A percentile compares a stretch with the other conserved stretches of the same genome.
Conservation (phyloP, 2,797 vertebrate genomes). For the Stomatorhinus walkeri region DNA sequence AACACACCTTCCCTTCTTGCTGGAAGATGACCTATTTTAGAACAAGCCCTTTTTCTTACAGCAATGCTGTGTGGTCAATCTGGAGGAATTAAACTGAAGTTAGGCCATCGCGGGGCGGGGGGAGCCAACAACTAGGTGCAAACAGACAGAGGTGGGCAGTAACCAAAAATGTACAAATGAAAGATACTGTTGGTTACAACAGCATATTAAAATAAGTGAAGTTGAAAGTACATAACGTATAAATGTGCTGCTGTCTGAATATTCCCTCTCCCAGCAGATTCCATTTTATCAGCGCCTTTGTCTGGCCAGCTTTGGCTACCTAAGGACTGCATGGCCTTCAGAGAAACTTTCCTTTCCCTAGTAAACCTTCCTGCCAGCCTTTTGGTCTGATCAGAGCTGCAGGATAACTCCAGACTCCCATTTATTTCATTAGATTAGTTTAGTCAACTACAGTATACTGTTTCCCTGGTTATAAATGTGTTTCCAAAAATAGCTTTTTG, state of each 20-base stretch:
- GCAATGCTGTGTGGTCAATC: background rate
- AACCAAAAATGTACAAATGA: background rate
- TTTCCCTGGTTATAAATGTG: background rate
- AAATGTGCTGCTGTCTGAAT: background rate
- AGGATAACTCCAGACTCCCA: background rate
- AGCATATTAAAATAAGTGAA: background rate
- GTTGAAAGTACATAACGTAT: background rate
- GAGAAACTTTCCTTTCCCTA: background rate
- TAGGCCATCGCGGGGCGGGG: background rate
- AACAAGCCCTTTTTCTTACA: background rate
- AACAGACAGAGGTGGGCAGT: background rate
- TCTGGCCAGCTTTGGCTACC: background rate
- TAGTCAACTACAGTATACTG: background rate
- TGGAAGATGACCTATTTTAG: slow-evolving; percentile 1
- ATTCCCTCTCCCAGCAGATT: background rate
- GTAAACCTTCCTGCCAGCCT: background rate
- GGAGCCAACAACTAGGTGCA: background rate
- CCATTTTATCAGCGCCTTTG: background rate
- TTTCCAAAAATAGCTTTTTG: background rate
- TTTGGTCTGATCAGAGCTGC: background rate
- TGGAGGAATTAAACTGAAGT: background rate
- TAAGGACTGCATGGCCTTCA: background rate
- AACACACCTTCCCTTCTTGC: background rate
- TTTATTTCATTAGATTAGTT: background rate
- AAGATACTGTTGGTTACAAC: background rate